Evolutionary conservation across 1,140 invertebrate species (phyloP), one percentile per base, ranked within the genome.

Genomic region (Cotesia vestalis): DNA sequence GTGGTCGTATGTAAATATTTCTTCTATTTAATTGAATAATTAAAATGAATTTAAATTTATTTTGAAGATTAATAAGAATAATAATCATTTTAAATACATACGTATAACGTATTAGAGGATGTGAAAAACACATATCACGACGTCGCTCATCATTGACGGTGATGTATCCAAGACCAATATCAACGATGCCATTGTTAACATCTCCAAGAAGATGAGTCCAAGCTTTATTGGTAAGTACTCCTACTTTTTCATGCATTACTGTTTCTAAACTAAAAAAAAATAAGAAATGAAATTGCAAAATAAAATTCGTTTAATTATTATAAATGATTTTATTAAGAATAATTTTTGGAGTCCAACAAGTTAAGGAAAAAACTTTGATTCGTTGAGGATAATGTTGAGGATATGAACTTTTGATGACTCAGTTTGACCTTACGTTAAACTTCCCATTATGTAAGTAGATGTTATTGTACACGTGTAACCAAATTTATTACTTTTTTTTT

Each of bases 1-100:
- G 86, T 8, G 89, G 89, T 35, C 89, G 87, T 57, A 90, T 89
- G 75, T 91, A 91, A 74, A 91, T 90, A 59, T 90, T 91, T 75
- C 88, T 89, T 84, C 90, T 91, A 55, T 0, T 78, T 83, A 75
- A 53, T n/a, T 12, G 36, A 9, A 36, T 35, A 66, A 73, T 69
- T 66, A 52, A 9, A 27, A 27, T 27, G 1, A 27, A 27, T 27
- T 27, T 2, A 27, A 27, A 27, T 27, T 12, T 4, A 2, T 71
- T 53, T 6, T 17, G 20, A 0, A 38, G 64, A 2, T 17, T 62
- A 20, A 40, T 17, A 69, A 70, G 20, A 38, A 53, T 11, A 17
- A 63, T 64, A 60, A 74, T 64, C 27, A 8, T 36, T 34, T 5
- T 14, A 52, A 17, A 1, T 67, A 82, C 86, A 80, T 70, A 90